phyloP scores from a whole-genome alignment of 2,888 invertebrate species.

The Venusia cambrica region DNA sequence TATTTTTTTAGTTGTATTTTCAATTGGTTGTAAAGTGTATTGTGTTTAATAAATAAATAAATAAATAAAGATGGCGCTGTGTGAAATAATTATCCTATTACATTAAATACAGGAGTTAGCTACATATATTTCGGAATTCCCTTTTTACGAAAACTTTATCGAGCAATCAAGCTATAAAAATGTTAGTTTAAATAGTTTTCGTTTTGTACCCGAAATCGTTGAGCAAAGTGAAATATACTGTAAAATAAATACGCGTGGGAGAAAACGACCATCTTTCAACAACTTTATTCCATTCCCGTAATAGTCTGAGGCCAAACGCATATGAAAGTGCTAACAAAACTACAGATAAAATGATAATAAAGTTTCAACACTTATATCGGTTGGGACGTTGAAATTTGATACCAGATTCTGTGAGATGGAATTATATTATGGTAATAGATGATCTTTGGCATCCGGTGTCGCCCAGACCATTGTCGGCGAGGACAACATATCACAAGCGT shows the following conservation, averaged over 20 bases:
- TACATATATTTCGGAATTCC: too few relatives aligned
- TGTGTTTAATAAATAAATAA: too few relatives aligned
- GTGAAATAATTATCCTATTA: too few relatives aligned
- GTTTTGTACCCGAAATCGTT: not conserved
- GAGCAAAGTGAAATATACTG: conserved; percentile 13
- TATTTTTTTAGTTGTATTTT: too few relatives aligned
- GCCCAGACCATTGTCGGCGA: conserved; percentile 46
- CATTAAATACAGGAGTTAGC: too few relatives aligned
- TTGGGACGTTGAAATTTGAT: conserved; percentile 34
- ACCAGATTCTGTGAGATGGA: conserved; percentile 37
- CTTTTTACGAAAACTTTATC: too few relatives aligned
- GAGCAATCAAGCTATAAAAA: too few relatives aligned
- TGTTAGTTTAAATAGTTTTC: too few relatives aligned
- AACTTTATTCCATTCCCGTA: conserved; percentile 29
- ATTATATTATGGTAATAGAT: conserved; percentile 60
- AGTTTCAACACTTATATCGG: conserved; percentile 25
- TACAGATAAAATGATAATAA: conserved; percentile 32
- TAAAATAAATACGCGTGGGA: conserved; percentile 24
- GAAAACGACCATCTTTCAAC: conserved; percentile 26
- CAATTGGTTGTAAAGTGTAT: too few relatives aligned
- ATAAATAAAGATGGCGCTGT: too few relatives aligned
- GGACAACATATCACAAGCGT: conserved; percentile 47
- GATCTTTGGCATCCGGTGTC: conserved; percentile 56
- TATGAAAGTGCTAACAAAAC: conserved; percentile 31
- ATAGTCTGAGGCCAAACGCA: conserved; percentile 19